Conservation (phyloP, 2,797 vertebrate species). For the Acanthurus leucopareius region DNA sequence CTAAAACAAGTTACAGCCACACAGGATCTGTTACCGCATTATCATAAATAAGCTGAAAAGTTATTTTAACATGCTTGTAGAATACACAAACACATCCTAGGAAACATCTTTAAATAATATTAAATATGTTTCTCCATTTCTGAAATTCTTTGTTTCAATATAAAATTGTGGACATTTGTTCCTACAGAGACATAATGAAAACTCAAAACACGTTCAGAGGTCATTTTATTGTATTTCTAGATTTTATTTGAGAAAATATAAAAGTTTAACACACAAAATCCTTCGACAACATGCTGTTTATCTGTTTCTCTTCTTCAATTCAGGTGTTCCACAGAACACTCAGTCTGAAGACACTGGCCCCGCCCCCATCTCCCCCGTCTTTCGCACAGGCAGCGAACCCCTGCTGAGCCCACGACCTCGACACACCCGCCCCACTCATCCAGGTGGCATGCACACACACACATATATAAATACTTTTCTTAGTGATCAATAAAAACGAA, state of each 20-base stretch:
- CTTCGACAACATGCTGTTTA: neutral
- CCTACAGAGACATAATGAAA: neutral
- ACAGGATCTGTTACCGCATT: neutral
- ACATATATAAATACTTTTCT: no score
- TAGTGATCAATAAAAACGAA: no score
- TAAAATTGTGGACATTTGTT: neutral
- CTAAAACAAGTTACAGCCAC: neutral
- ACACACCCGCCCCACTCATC: slow-evolving; percentile 59
- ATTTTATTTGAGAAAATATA: neutral
- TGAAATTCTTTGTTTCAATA: neutral
- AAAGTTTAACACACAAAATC: neutral
- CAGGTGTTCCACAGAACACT: slow-evolving; percentile 70
- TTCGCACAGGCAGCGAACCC: slow-evolving; percentile 90
- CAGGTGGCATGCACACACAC: slow-evolving; percentile 53
- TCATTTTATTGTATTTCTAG: neutral
- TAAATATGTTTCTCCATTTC: neutral
- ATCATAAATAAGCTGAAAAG: neutral
- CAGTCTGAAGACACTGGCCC: slow-evolving; percentile 55
- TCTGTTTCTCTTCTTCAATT: slow-evolving; percentile 8
- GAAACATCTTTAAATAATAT: neutral
- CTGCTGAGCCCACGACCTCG: slow-evolving; percentile 82
- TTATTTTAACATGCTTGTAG: neutral
- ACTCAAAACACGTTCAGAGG: neutral
- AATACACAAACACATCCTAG: neutral
- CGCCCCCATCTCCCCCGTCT: slow-evolving; percentile 85